Base-by-base conservation (phyloP, 1,140 invertebrate genomes). In the Battus philenor region DNA sequence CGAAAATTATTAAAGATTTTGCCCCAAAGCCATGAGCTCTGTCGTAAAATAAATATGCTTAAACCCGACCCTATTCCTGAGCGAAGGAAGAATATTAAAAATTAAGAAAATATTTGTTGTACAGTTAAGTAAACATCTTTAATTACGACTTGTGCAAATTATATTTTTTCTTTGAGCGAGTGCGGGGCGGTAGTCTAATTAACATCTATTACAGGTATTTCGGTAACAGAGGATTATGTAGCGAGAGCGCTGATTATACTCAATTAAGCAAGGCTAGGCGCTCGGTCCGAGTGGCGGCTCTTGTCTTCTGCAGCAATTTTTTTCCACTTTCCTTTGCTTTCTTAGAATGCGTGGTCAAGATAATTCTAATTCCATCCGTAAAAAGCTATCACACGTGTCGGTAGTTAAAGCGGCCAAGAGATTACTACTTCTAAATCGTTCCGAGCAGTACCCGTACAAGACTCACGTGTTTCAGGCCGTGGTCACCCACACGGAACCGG, bases 81-180 rank as follows among this genome's bases (percentile, higher is more conserved):
- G 66, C 61, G 53, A 64, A 66, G 64, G 69, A 68, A 79, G 77
- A 77, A 76, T 73, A 77, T 79, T 78, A 71, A 79, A 80, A 83
- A 84, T 81, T 79, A 74, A 71, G 68, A 75, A 84, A 84, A 84
- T 84, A 84, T 84, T 81, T 81, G 72, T 76, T 80, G 74, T 69
- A 75, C 76, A 74, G 68, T 77, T 77, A 69, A 75, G 77, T 75
- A 80, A 81, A 84, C 77, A 81, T 81, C 72, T 84, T 69, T 84
- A 84, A 84, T 84, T 84, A 84, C 77, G 74, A 71, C 67, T 65
- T 75, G 77, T 76, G 78, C 74, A 83, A 83, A 80, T 83, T 83
- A 80, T 80, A 73, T 73, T 83, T 81, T 82, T 83, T 79, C 67
- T 70, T 66, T 68, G 63, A 68, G 55, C 59, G 26, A 11, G 69